Percentiles rank a stretch among this genome's conserved stretches.
Evolutionary conservation across 2,113 vertebrate species (phyloP).

Genomic region (Microtus richardsoni): DNA sequence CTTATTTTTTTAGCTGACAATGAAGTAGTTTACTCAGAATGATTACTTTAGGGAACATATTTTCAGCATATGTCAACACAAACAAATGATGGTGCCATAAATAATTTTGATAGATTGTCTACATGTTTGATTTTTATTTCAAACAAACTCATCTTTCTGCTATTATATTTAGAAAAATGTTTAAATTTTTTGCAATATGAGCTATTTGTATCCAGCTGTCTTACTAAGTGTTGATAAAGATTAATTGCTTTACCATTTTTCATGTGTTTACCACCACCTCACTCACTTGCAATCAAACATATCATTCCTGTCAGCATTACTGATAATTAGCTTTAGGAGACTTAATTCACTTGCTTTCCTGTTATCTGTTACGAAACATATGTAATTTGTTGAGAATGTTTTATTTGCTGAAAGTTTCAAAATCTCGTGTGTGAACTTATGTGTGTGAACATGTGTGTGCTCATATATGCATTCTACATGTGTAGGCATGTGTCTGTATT

Average conservation of each 20-base stretch:
- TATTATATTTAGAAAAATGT: constrained; percentile 67
- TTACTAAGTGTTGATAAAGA: constrained; percentile 62
- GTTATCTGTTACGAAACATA: background rate
- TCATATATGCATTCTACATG: background rate
- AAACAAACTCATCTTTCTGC: constrained; percentile 64
- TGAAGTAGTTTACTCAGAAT: constrained; percentile 52
- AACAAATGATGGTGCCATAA: constrained; percentile 73
- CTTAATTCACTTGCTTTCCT: background rate
- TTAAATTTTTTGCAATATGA: constrained; percentile 71
- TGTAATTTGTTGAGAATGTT: background rate
- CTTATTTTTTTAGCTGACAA: constrained; percentile 54
- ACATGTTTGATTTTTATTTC: constrained; percentile 66
- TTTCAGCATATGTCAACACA: constrained; percentile 73
- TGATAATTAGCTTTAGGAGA: background rate
- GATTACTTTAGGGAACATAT: constrained; percentile 59
- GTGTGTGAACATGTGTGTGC: background rate
- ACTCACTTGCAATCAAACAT: background rate
- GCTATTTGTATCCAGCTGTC: constrained; percentile 58
- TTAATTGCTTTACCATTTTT: constrained; percentile 60
- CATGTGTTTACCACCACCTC: background rate
- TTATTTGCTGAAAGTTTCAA: background rate
- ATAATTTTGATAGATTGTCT: constrained; percentile 76
- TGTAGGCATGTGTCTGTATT: background rate
- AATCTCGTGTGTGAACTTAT: background rate
- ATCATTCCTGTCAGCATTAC: background rate